These are phyloP conservation scores for Peromyscus melanophrys DNA, from an alignment of 2,797 vertebrate genomes.

Conservation along the genomic window DNA sequence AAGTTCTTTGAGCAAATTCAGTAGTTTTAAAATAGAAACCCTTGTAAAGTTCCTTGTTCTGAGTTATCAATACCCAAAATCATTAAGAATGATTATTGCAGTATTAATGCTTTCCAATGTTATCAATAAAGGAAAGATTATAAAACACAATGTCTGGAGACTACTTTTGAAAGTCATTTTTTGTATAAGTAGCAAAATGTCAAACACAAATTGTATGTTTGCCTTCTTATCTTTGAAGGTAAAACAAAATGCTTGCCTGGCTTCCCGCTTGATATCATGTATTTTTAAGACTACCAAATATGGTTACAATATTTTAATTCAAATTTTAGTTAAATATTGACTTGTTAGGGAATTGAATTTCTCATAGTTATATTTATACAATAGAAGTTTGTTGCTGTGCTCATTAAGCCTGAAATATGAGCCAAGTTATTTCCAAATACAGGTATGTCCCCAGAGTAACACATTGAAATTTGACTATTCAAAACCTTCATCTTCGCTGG, in stretches of 20 bases:
- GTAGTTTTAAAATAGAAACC: not conserved
- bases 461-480: not conserved
- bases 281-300: not conserved
- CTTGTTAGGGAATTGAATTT: constrained; percentile 49
- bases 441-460: constrained; percentile 39
- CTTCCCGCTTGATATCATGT: not conserved
- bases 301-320: constrained; percentile 37
- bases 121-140: not conserved
- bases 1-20: not conserved
- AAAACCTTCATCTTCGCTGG: constrained; percentile 10
- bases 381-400: constrained; percentile 48
- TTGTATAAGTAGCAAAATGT: constrained; percentile 19
- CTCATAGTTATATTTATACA: constrained; percentile 45
- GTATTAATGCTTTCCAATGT: not conserved
- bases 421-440: constrained; percentile 66
- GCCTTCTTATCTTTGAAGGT: not conserved
- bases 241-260: not conserved
- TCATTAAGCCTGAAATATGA: constrained; percentile 63
- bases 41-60: not conserved
- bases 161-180: not conserved
- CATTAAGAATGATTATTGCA: not conserved
- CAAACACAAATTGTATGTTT: not conserved
- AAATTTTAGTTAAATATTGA: constrained; percentile 65
- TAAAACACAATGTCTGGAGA: not conserved
- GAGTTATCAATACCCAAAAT: not conserved